Base-by-base conservation (phyloP, 2,888 invertebrate genomes). In the Caenorhabditis angaria region DNA sequence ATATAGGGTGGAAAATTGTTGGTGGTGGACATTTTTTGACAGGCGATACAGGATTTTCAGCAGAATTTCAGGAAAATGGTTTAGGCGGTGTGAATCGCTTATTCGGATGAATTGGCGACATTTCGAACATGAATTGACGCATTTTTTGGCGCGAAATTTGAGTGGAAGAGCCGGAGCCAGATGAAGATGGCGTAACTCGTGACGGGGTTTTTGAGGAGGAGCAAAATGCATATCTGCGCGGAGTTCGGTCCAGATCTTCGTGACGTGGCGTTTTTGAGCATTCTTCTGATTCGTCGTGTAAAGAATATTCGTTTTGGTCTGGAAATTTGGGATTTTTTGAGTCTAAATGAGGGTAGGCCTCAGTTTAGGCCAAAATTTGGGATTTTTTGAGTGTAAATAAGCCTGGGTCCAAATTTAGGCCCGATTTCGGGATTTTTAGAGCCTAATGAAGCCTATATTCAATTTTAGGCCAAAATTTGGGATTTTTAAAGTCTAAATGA, bases 221-320 rank as follows among this genome's bases (percentile, higher is more conserved):
- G 5, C 14, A 14, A 41, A 10, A 41, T 41, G 41, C 14, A 2
- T 6, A 14, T 6, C 73, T 35, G 0, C 73, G 65, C 0, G 73
- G 73, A 3, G 73, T 73, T 61, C 68, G 69, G 35, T 73, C 73
- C 32, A 73, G 68, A 29, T 73, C 73, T 54, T 73, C 73, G 28
- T 59, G 65, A 68, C 2, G 67, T 67, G 3, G 67, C 72, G 25
- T 61, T 61, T 10, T 67, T n/a, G 1, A 63, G n/a, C n/a, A n/a
- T n/a, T n/a, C 56, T 0, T 56, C 48, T 2, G 67, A 72, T 20
- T 61, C 61, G 48, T 72, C 72, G 12, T 61, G 58, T 8, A 72
- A 53, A 41, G 66, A 62, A 64, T 63, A 72, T 48, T 72, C 72
- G 55, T 67, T 72, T 14, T 57, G 27, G 32, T 72, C 72, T 72